phyloP scores from a whole-genome alignment of 2,113 vertebrate genomes.

The Syngnathus floridae region DNA sequence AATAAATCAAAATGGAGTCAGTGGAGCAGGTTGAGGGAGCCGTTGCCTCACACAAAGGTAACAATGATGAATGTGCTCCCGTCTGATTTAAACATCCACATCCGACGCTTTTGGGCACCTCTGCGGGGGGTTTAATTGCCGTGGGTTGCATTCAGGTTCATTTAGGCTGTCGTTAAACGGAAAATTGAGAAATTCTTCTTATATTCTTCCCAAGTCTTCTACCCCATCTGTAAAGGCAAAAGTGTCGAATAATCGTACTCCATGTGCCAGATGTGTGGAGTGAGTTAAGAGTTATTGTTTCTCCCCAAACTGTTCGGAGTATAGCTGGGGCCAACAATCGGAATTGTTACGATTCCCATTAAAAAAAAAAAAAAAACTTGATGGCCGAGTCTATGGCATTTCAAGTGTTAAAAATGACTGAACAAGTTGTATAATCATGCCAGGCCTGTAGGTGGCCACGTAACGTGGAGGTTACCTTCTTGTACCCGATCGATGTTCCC shows the following conservation, averaged over 20 bases:
- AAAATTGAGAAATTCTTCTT: no score
- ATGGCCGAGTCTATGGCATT: no score
- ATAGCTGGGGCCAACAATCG: no score
- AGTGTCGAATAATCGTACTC: no score
- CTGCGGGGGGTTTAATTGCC: not conserved
- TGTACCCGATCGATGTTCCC: no score
- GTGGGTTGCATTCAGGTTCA: not conserved
- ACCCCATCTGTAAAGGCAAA: no score
- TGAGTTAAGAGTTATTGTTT: no score
- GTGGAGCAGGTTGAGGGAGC: slow-evolving; percentile 33
- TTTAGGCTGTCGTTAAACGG: not conserved
- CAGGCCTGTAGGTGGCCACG: not conserved
- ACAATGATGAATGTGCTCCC: slow-evolving; percentile 2
- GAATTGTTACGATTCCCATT: no score
- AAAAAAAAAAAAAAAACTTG: no score
- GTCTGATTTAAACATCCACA: not conserved
- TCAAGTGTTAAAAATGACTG: not conserved
- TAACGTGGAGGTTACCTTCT: not conserved
- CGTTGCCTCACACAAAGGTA: slow-evolving; percentile 5
- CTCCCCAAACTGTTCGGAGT: no score
- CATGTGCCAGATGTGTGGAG: no score
- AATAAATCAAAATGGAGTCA: slow-evolving; percentile 60
- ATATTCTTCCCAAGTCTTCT: no score
- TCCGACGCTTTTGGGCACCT: not conserved
- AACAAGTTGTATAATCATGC: not conserved